These are phyloP conservation scores for Hymenopus coronatus DNA, from an alignment of 2,888 invertebrate species.

Conservation along the genomic window DNA sequence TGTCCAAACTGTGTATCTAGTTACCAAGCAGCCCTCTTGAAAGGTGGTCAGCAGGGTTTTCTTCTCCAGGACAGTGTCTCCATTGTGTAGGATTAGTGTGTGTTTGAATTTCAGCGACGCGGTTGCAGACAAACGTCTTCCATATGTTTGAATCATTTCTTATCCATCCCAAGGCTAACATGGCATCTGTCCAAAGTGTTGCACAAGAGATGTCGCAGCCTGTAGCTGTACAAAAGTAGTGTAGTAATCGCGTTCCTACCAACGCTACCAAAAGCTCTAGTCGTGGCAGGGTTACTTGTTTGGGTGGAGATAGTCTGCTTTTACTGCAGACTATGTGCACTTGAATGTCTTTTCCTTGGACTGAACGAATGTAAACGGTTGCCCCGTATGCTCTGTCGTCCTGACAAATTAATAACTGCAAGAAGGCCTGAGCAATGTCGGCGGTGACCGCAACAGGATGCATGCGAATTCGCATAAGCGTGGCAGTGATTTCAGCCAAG, in stretches of 20 bases:
- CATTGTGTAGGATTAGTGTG: background rate
- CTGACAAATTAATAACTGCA: too few relatives aligned
- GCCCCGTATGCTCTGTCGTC: too few relatives aligned
- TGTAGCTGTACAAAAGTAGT: background rate
- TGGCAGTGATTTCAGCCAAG: too few relatives aligned
- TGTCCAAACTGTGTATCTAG: background rate
- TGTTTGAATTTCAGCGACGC: background rate
- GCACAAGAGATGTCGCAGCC: background rate
- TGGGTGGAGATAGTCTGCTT: background rate
- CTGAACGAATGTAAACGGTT: too few relatives aligned
- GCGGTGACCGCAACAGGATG: too few relatives aligned
- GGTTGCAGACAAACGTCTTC: background rate
- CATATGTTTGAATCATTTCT: background rate
- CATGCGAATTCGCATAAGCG: too few relatives aligned
- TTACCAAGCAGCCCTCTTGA: background rate
- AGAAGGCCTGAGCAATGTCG: background rate
- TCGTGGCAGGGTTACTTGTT: background rate
- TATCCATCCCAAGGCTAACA: conserved; percentile 3
- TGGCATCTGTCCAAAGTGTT: background rate
- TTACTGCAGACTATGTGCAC: too few relatives aligned
- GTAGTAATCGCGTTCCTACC: background rate
- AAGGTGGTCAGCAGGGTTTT: background rate
- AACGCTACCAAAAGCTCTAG: background rate
- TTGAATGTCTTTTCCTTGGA: too few relatives aligned
- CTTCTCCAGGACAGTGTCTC: background rate